Conservation (phyloP, 92 coral and sea anemone species). For the Desmophyllum pertusum region DNA sequence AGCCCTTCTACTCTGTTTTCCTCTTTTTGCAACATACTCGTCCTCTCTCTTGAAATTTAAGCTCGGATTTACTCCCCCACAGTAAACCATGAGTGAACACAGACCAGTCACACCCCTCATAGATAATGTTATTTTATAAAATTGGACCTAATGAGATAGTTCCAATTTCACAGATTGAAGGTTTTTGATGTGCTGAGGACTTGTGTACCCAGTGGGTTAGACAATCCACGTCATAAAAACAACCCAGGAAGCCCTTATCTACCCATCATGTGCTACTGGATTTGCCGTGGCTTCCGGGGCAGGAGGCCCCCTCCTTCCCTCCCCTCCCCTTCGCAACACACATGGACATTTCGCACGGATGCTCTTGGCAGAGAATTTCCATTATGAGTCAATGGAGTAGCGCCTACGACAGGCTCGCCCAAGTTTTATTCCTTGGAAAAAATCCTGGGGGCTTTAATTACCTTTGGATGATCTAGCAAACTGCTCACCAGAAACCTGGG, state of each 20-base stretch:
- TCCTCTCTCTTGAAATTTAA: too few species aligned
- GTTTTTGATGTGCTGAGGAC: conserved; percentile 68
- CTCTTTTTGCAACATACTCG: too few species aligned
- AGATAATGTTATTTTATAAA: too few species aligned
- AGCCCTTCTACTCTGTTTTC: too few species aligned
- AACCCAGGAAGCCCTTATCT: conserved; percentile 64
- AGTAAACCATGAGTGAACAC: too few species aligned
- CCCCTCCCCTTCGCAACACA: conserved; percentile 83
- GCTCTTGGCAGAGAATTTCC: conserved; percentile 72
- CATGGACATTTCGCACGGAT: conserved; percentile 86
- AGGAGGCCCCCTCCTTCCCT: too few species aligned
- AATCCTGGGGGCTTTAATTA: conserved; percentile 70
- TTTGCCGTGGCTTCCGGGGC: conserved; percentile 81
- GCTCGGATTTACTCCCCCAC: too few species aligned
- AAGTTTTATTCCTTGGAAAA: conserved; percentile 59
- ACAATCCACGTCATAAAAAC: conserved; percentile 61
- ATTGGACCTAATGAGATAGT: too few species aligned
- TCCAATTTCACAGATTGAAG: conserved; percentile 55
- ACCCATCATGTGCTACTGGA: conserved; percentile 83
- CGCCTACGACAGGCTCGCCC: conserved; percentile 59
- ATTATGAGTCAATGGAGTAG: conserved; percentile 86
- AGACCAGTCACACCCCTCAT: too few species aligned
- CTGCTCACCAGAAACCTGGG: conserved; percentile 62
- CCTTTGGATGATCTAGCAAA: conserved; percentile 70
- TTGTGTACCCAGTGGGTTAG: conserved; percentile 76